phyloP scores from a whole-genome alignment of 2,797 vertebrate genomes.

The Galaxias olidus region DNA sequence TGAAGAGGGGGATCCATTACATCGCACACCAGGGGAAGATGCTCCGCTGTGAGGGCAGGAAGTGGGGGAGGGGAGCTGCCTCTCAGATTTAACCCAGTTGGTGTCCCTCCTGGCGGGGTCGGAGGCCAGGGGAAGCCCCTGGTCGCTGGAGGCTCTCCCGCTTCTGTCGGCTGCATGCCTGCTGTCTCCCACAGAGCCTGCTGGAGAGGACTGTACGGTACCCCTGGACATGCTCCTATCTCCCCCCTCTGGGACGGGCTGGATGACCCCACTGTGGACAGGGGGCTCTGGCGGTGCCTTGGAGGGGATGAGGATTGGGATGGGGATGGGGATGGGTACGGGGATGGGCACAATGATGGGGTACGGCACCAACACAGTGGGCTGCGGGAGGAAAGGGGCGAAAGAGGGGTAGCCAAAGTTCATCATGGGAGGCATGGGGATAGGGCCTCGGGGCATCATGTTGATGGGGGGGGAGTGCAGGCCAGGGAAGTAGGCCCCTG shows the following conservation, averaged over 20 bases:
- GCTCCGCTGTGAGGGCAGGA: slow-evolving; percentile 58
- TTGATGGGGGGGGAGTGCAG: slow-evolving; percentile 87
- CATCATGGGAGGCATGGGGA: slow-evolving; percentile 89
- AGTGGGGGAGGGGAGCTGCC: slow-evolving; percentile 62
- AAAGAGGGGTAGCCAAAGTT: slow-evolving; percentile 92
- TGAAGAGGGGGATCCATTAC: slow-evolving; percentile 81
- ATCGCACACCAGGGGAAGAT: slow-evolving; percentile 73
- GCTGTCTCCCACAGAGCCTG: slow-evolving; percentile 41
- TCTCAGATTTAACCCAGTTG: slow-evolving; percentile 71
- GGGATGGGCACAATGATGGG: slow-evolving; percentile 94
- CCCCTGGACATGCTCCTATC: slow-evolving; percentile 56
- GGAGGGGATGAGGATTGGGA: slow-evolving; percentile 87
- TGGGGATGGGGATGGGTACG: slow-evolving; percentile 94
- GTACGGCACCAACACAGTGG: slow-evolving; percentile 93
- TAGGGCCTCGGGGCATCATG: slow-evolving; percentile 91
- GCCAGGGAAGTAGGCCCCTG: slow-evolving; percentile 86
- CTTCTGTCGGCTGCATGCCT: slow-evolving; percentile 48
- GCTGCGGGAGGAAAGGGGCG: slow-evolving; percentile 90
- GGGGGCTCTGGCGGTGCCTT: slow-evolving; percentile 84
- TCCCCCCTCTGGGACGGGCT: slow-evolving; percentile 65
- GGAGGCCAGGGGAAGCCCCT: slow-evolving; percentile 46
- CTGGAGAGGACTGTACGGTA: slow-evolving; percentile 46
- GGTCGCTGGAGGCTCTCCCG: slow-evolving; percentile 29
- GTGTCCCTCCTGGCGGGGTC: slow-evolving; percentile 55
- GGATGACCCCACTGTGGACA: slow-evolving; percentile 87